Percentiles rank a stretch among this genome's conserved stretches.
Evolutionary conservation across 2,797 vertebrate genomes (phyloP).

Genomic region (Pampus argenteus): DNA sequence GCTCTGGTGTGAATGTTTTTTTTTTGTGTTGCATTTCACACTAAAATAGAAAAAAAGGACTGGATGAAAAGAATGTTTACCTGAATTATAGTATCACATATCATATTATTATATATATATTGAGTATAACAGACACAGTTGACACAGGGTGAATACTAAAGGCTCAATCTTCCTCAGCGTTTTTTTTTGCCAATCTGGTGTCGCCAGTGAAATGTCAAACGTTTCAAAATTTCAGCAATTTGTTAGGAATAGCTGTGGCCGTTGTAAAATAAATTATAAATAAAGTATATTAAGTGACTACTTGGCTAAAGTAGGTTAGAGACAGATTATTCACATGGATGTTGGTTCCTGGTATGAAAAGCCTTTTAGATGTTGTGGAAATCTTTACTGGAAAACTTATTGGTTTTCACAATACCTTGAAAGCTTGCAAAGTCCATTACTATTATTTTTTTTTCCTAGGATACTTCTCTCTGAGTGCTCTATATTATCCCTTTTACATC

Average conservation of each 20-base stretch:
- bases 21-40: slow-evolving; percentile 13
- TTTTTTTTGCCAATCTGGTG: not conserved
- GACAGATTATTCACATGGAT: slow-evolving; percentile 25
- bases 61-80: slow-evolving; percentile 1
- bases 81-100: too few species aligned
- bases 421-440: slow-evolving; percentile 39
- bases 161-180: too few species aligned
- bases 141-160: not conserved
- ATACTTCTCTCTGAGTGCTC: slow-evolving; percentile 29
- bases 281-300: not conserved
- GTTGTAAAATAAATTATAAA: not conserved
- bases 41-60: slow-evolving; percentile 3
- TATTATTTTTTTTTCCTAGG: slow-evolving; percentile 4
- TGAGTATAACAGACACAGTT: too few species aligned
- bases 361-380: slow-evolving; percentile 23
- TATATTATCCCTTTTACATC: slow-evolving; percentile 21
- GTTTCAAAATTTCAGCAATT: not conserved
- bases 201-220: not conserved
- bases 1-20: not conserved
- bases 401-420: slow-evolving; percentile 30
- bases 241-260: not conserved
- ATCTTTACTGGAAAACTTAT: slow-evolving; percentile 4
- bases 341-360: slow-evolving; percentile 12
- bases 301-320: not conserved
- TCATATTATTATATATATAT: too few species aligned